These are phyloP conservation scores for Antheraea pernyi DNA, from an alignment of 1,140 invertebrate species.

Conservation along the genomic window DNA sequence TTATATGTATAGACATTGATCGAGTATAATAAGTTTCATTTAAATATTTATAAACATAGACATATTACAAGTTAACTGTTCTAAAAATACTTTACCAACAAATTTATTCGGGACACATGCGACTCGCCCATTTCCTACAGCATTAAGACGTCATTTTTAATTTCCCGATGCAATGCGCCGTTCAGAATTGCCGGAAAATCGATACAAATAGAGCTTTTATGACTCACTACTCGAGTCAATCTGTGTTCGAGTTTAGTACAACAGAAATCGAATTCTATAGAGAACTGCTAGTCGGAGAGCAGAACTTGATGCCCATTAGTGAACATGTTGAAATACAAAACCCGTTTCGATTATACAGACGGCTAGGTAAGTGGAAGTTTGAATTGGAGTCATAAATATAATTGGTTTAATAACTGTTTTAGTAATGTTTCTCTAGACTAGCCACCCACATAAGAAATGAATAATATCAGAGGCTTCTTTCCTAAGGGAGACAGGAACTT, in stretches of 20 bases:
- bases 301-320: slow-evolving; percentile 16
- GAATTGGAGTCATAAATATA: background rate
- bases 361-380: background rate
- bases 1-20: no score
- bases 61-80: background rate
- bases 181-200: slow-evolving; percentile 13
- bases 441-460: no score
- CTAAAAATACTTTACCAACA: no score
- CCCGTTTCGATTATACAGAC: background rate
- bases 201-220: slow-evolving; percentile 16
- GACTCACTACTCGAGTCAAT: slow-evolving; percentile 19
- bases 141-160: slow-evolving; percentile 26
- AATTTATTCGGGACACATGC: background rate
- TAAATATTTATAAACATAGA: background rate
- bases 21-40: no score
- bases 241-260: slow-evolving; percentile 24
- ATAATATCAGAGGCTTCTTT: no score
- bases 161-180: slow-evolving; percentile 17
- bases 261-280: slow-evolving; percentile 7
- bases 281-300: background rate
- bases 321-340: slow-evolving; percentile 10
- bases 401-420: no score
- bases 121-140: background rate
- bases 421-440: no score
- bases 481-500: no score